A percentile compares a stretch with the other conserved stretches of the same genome.
Evolutionary conservation across 2,888 invertebrate species (phyloP).

Genomic region (Gastracanthus pulcherrimus): DNA sequence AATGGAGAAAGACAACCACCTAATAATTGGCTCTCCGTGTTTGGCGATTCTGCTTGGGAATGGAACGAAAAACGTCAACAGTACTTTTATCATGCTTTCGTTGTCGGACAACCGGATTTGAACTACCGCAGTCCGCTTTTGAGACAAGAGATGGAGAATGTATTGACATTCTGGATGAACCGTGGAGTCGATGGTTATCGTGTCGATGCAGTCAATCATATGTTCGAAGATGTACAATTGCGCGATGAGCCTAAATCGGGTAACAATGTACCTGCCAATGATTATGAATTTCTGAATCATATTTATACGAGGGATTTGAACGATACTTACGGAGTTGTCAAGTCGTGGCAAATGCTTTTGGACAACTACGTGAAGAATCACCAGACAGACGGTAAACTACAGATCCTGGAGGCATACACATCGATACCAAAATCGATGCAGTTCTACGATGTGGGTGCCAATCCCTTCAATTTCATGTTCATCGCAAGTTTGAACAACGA

Average conservation of each 20-base stretch:
- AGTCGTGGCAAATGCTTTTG: slow-evolving; percentile 80
- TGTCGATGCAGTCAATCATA: slow-evolving; percentile 77
- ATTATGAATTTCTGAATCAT: slow-evolving; percentile 72
- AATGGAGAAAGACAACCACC: slow-evolving; percentile 71
- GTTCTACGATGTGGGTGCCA: slow-evolving; percentile 73
- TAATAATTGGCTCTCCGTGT: slow-evolving; percentile 79
- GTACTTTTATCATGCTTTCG: slow-evolving; percentile 83
- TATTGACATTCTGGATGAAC: slow-evolving; percentile 80
- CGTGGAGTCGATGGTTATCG: slow-evolving; percentile 81
- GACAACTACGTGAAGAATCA: slow-evolving; percentile 79
- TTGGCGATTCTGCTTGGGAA: slow-evolving; percentile 80
- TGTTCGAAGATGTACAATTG: slow-evolving; percentile 67
- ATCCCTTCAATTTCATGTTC: slow-evolving; percentile 84
- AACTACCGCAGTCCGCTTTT: slow-evolving; percentile 81
- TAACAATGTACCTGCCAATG: slow-evolving; percentile 59
- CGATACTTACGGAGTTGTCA: slow-evolving; percentile 75
- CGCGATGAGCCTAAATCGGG: slow-evolving; percentile 69
- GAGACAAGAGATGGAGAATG: slow-evolving; percentile 78
- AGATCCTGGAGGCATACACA: slow-evolving; percentile 83
- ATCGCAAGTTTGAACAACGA: slow-evolving; percentile 75
- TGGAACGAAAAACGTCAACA: slow-evolving; percentile 80
- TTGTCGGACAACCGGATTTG: slow-evolving; percentile 81
- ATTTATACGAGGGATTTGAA: slow-evolving; percentile 71
- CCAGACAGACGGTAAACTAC: slow-evolving; percentile 76
- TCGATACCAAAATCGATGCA: slow-evolving; percentile 81